These are phyloP conservation scores for Lutjanus erythropterus DNA, from an alignment of 2,113 vertebrate species.

Conservation along the genomic window DNA sequence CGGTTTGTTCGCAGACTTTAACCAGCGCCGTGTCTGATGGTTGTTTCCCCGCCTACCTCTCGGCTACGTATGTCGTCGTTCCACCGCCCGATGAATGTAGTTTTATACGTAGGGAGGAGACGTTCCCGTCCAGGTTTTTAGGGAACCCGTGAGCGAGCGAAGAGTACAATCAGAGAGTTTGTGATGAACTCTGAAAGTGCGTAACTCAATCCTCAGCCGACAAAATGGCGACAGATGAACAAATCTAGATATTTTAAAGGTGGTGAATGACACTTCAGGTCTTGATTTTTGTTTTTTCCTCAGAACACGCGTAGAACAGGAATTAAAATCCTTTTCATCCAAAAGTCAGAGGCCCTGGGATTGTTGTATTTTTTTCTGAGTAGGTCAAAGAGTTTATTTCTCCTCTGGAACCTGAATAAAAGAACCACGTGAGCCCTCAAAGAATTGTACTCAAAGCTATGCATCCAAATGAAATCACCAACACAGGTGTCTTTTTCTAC, in stretches of 20 bases:
- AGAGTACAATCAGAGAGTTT: slow-evolving; percentile 69
- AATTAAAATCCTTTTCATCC: not conserved
- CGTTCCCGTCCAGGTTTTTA: too few relatives aligned
- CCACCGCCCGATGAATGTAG: slow-evolving; percentile 75
- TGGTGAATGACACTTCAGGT: not conserved
- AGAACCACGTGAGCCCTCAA: slow-evolving; percentile 14
- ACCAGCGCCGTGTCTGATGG: not conserved
- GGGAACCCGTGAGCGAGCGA: not conserved
- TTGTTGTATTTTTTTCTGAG: too few relatives aligned
- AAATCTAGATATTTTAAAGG: slow-evolving; percentile 1
- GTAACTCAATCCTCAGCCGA: slow-evolving; percentile 11
- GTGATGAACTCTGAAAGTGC: not conserved
- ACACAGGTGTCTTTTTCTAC: slow-evolving; percentile 63
- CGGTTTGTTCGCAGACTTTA: slow-evolving; percentile 9
- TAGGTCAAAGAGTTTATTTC: not conserved
- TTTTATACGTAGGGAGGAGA: slow-evolving; percentile 19
- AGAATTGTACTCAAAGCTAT: slow-evolving; percentile 66
- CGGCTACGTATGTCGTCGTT: not conserved
- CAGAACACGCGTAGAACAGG: not conserved
- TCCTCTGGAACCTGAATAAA: slow-evolving; percentile 5
- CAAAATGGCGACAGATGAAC: not conserved
- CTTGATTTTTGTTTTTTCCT: not conserved
- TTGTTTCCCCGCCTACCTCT: slow-evolving; percentile 26
- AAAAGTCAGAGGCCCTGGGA: not conserved
- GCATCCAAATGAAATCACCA: slow-evolving; percentile 70